Evolutionary conservation across 2,888 invertebrate species (phyloP).

Genomic region (Gymnocheta viridis): DNA sequence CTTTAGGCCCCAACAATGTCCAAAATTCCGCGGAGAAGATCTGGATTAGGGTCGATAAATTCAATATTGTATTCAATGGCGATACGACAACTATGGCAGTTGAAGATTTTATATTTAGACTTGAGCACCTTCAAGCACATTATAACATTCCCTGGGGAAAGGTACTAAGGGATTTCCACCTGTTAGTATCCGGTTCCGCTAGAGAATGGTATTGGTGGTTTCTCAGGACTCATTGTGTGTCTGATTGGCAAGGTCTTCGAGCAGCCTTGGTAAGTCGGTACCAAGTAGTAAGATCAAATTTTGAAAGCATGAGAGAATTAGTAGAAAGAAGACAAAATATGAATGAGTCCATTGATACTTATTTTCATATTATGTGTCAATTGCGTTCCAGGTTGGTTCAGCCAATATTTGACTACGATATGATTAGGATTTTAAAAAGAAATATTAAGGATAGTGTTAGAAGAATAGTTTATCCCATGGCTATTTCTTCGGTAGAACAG

Average conservation of each 20-base stretch:
- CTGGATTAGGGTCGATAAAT: conserved; percentile 5
- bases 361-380: neutral
- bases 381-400: neutral
- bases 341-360: neutral
- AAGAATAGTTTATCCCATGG: neutral
- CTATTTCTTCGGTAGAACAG: too few species aligned
- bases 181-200: neutral
- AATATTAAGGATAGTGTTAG: neutral
- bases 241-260: neutral
- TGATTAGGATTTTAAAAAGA: neutral
- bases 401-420: neutral
- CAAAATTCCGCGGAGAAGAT: neutral
- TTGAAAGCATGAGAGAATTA: neutral
- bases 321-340: neutral
- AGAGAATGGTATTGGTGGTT: conserved; percentile 7
- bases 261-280: neutral
- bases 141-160: neutral
- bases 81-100: neutral
- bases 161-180: neutral
- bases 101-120: neutral
- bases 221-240: neutral
- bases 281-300: neutral
- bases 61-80: neutral
- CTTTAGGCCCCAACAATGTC: neutral
- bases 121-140: neutral